These are phyloP conservation scores for Drosophila truncata DNA, from an alignment of 1,140 invertebrate species.

Conservation along the genomic window DNA sequence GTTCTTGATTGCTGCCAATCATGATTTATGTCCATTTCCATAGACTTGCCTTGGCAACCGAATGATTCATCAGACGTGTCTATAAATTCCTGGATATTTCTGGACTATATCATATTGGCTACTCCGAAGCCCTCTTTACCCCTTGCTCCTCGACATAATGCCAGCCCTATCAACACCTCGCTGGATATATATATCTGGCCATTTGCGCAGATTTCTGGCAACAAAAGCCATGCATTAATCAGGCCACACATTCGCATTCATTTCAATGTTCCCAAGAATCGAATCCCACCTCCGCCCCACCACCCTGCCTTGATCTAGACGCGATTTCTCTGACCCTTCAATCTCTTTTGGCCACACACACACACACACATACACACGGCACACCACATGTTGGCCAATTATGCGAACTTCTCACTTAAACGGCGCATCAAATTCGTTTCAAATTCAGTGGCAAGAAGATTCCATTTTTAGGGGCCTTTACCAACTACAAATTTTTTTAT, in stretches of 20 bases:
- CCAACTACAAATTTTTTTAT: constrained; percentile 1
- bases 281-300: not conserved
- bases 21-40: constrained; percentile 2
- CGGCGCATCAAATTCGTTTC: constrained; percentile 57
- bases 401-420: constrained; percentile 65
- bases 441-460: constrained; percentile 21
- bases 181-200: constrained; percentile 26
- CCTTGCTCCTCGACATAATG: too few species aligned
- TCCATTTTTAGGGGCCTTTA: not conserved
- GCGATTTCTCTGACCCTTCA: constrained; percentile 21
- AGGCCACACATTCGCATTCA: constrained; percentile 45
- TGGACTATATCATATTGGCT: constrained; percentile 26
- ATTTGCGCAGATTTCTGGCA: constrained; percentile 50
- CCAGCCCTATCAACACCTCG: constrained; percentile 41
- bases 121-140: not conserved
- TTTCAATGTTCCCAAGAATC: constrained; percentile 27
- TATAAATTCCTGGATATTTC: constrained; percentile 26
- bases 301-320: not conserved
- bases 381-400: constrained; percentile 69
- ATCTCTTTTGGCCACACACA: constrained; percentile 34
- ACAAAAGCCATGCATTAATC: constrained; percentile 55
- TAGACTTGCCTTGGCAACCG: constrained; percentile 15
- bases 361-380: not conserved
- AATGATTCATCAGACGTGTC: constrained; percentile 30
- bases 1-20: not conserved